Conservation (phyloP, 2,113 vertebrate species). For the Geothlypis trichas region DNA sequence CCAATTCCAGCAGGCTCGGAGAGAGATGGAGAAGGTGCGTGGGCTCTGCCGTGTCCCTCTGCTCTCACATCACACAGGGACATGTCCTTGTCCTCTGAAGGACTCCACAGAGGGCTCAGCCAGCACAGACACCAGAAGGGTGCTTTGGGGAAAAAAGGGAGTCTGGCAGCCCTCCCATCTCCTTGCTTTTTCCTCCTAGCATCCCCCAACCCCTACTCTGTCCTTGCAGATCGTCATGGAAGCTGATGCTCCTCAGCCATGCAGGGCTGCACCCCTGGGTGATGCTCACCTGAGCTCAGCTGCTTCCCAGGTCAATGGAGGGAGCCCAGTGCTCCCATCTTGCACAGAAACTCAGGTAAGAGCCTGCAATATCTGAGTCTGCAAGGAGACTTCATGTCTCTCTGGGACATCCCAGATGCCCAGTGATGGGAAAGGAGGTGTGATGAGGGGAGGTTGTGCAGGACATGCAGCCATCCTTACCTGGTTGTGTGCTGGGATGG, state of each 20-base stretch:
- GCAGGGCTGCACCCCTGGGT: rapidly evolving
- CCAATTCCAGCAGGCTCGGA: conserved; percentile 74
- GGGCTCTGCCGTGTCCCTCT: rapidly evolving
- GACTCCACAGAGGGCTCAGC: neutral
- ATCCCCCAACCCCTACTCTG: neutral
- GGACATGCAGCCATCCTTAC: rapidly evolving
- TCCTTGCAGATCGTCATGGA: neutral
- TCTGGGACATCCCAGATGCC: neutral
- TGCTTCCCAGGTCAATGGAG: neutral
- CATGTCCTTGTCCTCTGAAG: neutral
- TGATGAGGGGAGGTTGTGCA: neutral
- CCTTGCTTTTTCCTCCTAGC: neutral
- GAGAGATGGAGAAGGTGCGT: conserved; percentile 76
- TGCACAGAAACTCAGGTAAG: conserved; percentile 13
- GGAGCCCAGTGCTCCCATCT: neutral
- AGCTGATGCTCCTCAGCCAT: neutral
- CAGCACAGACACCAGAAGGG: neutral
- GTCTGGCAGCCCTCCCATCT: neutral
- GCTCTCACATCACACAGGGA: neutral
- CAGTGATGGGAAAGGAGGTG: neutral
- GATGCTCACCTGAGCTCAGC: neutral
- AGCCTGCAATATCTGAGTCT: neutral
- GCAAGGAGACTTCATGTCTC: neutral
- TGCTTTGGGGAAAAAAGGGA: neutral
- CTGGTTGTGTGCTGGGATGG: neutral